These are phyloP conservation scores for Nomada ferruginata DNA, from an alignment of 2,888 invertebrate species.

Conservation along the genomic window DNA sequence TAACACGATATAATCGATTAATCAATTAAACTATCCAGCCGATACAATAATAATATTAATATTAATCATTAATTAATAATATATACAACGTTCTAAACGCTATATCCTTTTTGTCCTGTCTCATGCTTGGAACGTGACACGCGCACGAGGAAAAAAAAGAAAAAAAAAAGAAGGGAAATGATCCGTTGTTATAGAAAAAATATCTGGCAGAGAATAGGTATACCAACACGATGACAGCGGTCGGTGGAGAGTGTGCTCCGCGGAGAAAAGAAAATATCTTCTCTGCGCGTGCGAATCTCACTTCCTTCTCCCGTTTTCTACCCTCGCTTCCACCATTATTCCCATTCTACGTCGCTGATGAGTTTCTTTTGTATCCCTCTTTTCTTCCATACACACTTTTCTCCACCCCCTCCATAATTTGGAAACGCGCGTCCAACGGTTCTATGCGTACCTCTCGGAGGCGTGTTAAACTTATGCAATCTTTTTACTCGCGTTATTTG, in stretches of 20 bases:
- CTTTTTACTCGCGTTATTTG: constrained; percentile 20
- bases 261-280: constrained; percentile 3
- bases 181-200: no score
- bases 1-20: constrained; percentile 78
- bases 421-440: constrained; percentile 13
- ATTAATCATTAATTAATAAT: constrained; percentile 81
- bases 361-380: background rate
- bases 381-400: background rate
- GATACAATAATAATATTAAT: constrained; percentile 80
- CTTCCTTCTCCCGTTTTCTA: background rate
- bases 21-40: constrained; percentile 81
- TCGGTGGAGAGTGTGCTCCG: background rate
- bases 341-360: background rate
- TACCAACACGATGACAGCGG: constrained; percentile 50
- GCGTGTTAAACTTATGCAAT: constrained; percentile 13
- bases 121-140: constrained; percentile 77
- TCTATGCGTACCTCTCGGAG: background rate
- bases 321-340: background rate
- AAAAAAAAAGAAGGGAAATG: constrained; percentile 13
- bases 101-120: constrained; percentile 58
- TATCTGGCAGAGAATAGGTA: constrained; percentile 1
- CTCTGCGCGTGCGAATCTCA: background rate
- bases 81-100: constrained; percentile 79
- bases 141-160: constrained; percentile 56
- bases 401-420: background rate